Evolutionary conservation across 1,140 invertebrate species (phyloP), one percentile per base, ranked within the genome.

Genomic region (Temnothorax longispinosus): DNA sequence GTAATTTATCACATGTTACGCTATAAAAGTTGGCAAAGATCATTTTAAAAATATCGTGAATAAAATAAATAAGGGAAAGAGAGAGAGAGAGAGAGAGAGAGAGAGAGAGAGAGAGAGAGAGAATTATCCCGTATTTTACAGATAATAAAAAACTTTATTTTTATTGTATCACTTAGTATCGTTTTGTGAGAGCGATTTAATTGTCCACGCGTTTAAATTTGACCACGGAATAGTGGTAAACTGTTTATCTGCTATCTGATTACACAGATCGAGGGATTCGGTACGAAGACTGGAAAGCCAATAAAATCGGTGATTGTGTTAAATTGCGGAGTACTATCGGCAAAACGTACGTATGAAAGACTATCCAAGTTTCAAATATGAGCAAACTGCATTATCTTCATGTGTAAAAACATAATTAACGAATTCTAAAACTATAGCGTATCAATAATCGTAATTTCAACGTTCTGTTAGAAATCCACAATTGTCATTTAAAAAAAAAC

Each of bases 201-300:
- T 82, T 58, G 18, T 69, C 18, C 38, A 5, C 52, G 27, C 38
- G 21, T 81, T 81, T 41, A 81, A 81, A 71, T 56, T 72, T 35
- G 21, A 82, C 38, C 52, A 7, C 78, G 58, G 21, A 44, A 0
- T n/a, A 54, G 67, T 52, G 15, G n/a, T 69, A 81, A 78, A 67
- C 47, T 69, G 10, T 82, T 82, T 72, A 41, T 82, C 80, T 47
- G 38, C 65, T 38, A 21, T 47, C 47, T 47, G 80, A 82, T 82
- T 82, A 74, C 74, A 35, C 67, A 95, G 95, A 92, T 95, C 2
- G 91, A 94, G 88, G 90, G 89, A 56, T 94, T 91, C 18, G 95
- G 94, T 8, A 93, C 94, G 32, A 92, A 91, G 71, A 90, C 85
- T 71, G 95, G 95, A 71, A 94, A 93, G 88, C 94, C 94, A 41